Evolutionary conservation across 1,140 invertebrate species (phyloP), one percentile per base, ranked within the genome.

Genomic region (Magallana angulata): DNA sequence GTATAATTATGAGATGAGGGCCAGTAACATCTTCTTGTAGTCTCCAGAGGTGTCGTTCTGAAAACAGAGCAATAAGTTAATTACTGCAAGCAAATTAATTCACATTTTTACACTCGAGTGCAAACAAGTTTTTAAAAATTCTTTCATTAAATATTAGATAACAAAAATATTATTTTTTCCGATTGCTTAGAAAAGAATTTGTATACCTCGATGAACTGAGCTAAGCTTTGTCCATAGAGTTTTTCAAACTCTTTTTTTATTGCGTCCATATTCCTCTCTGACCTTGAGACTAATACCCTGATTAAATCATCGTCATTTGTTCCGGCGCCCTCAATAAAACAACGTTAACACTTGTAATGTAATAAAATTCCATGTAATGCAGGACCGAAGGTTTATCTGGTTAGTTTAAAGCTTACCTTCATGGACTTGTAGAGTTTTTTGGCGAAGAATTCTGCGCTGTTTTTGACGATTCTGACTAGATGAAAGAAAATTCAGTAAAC

Each of bases 231-330:
- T 9, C 24, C 9, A 7, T 76, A 76, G 6, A 76, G 24, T 4
- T 11, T 76, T 24, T 76, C 18, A 30, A 76, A 76, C 68, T 76
- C 68, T 76, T 11, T 76, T 11, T 76, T 76, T 24, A 76, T 76
- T 36, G 8, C 68, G 36, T 12, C 12, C 24, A 76, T 76, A 36
- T 76, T 30, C 5, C 7, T 12, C 9, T 76, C 68, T 30, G 68
- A 76, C 18, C 68, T 76, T 76, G 68, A 76, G 24, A 76, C 68
- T 2, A 76, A 12, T 12, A 76, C 12, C 24, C 68, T 76, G 24
- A 76, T 76, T 24, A 76, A 9, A 24, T 76, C 68, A 9, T 76
- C 68, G 24, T 76, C 68, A 76, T 76, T 30, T 4, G 68, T 76
- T 76, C 68, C 68, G 14, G 9, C 24, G 11, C 68, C 68, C 68